Base-by-base conservation (phyloP, 92 coral and sea anemone species). In the Siderastrea radians region DNA sequence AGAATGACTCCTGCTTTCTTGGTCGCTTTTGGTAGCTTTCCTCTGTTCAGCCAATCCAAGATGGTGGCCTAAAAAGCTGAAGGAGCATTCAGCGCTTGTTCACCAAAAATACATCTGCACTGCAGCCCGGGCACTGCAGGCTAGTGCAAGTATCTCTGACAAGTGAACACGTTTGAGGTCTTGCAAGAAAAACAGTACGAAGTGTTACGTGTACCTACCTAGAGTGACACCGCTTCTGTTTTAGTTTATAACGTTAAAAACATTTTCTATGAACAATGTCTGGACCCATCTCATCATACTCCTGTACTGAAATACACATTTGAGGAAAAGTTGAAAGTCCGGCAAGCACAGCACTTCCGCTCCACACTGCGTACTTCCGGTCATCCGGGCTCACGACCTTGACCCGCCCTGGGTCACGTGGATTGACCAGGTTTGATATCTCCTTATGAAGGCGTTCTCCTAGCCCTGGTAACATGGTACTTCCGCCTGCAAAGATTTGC, bases 221-320 rank as follows among this genome's bases (percentile, higher is more conserved):
- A 54, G 51, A 7, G 70, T 52, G 11, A 14, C 48, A 1, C 8
- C 44, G 49, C 60, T 45, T 66, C 48, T 44, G 69, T 6, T 61
- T 44, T 9, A 46, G 44, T 43, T 79, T 6, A 26, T 38, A 26
- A 49, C 14, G 3, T 85, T 80, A 96, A 83, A 95, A 96, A 55
- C 99, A 97, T 72, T 97, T 97, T 87, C 94, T 90, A 66, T 97
- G 99, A 7, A 97, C 94, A 75, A 97, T 93, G 2, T 87, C 98
- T 3, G 99, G 99, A 55, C 99, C 99, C 85, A 93, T 85, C 80
- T 97, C 99, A 8, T 97, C 98, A 74, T 97, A 97, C 72, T 97
- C 99, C 61, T 86, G 94, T 43, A 81, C 61, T 2, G 98, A 84
- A 59, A 97, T 91, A 79, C 99, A 97, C 99, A 97, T 97, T 72